These are phyloP conservation scores for Hypotaenidia philippensis DNA, from an alignment of 2,797 vertebrate genomes.

Conservation along the genomic window DNA sequence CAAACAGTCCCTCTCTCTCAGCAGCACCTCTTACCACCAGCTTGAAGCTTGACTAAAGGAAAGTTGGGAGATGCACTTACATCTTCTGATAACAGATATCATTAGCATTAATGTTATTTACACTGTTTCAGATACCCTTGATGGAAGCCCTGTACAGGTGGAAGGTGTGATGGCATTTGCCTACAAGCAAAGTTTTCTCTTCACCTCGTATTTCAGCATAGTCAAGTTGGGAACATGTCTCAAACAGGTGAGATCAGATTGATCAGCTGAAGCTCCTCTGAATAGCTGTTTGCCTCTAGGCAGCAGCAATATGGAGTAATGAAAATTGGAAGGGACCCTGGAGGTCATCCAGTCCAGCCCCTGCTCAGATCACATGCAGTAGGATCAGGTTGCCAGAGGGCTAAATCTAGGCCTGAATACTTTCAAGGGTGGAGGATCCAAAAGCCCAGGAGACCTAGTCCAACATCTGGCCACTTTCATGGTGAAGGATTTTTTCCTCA, in stretches of 20 bases:
- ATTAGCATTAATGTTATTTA: neutral
- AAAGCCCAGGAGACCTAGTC: neutral
- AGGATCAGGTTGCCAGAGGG: neutral
- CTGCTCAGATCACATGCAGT: neutral
- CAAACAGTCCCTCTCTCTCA: neutral
- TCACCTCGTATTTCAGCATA: neutral
- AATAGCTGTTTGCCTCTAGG: neutral
- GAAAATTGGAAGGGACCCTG: neutral
- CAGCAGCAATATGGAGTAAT: neutral
- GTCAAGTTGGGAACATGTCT: neutral
- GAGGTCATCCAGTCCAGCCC: neutral
- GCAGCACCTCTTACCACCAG: neutral
- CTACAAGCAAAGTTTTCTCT: neutral
- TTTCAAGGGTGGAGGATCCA: neutral
- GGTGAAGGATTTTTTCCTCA: neutral
- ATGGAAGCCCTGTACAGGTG: neutral
- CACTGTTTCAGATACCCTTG: neutral
- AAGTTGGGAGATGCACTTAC: neutral
- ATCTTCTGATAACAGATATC: neutral
- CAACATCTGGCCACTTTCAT: neutral
- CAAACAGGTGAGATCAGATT: neutral
- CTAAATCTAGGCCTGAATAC: neutral
- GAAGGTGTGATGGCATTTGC: neutral
- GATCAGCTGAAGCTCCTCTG: neutral
- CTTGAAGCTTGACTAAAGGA: neutral